phyloP scores from a whole-genome alignment of 2,113 vertebrate genomes.

The Syrmaticus mikado region DNA sequence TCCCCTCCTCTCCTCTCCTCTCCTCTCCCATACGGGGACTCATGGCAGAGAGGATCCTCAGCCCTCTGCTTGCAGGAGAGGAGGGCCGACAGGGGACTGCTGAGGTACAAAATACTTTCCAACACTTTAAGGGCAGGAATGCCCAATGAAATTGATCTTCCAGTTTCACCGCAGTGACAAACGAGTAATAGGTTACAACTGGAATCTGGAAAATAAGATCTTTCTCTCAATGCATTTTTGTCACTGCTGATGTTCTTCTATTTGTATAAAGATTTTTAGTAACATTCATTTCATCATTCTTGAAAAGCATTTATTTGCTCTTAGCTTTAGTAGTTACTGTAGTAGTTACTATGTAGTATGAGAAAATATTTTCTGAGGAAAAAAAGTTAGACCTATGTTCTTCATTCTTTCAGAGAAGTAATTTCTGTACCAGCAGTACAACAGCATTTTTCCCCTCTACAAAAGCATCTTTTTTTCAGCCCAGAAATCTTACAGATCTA shows the following conservation, averaged over 20 bases:
- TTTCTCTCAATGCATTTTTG: not conserved
- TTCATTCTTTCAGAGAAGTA: accelerated
- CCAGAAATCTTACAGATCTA: not conserved
- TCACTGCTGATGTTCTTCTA: not conserved
- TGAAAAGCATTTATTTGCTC: not conserved
- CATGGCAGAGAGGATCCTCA: not conserved
- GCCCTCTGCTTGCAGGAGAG: not conserved
- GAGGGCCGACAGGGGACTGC: not conserved
- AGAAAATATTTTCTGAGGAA: not conserved
- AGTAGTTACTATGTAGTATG: not conserved
- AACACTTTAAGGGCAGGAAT: not conserved
- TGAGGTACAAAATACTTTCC: not conserved
- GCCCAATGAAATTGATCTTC: not conserved
- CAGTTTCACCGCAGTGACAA: not conserved
- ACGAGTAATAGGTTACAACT: not conserved
- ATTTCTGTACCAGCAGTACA: not conserved
- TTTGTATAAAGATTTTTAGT: not conserved
- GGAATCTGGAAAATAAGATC: not conserved
- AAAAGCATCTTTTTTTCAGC: not conserved
- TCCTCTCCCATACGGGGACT: not conserved
- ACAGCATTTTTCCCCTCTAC: not conserved
- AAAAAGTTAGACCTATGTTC: not conserved
- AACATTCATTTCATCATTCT: not conserved
- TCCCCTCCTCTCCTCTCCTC: not conserved
- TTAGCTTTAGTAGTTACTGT: not conserved